Evolutionary conservation across 2,113 vertebrate genomes (phyloP).

Genomic region (Caranx ignobilis): DNA sequence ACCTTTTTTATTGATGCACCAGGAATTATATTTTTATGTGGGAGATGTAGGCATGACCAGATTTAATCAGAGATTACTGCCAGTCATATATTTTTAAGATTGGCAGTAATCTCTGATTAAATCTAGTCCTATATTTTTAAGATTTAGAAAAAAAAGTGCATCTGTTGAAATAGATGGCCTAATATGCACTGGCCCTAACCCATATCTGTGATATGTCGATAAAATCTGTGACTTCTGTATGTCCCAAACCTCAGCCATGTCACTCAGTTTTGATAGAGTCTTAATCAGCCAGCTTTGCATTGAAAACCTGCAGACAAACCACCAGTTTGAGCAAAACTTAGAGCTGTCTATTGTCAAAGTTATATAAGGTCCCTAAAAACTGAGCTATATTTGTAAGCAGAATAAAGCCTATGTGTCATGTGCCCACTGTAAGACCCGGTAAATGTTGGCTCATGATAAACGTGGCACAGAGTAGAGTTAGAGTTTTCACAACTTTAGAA

Average conservation of each 20-base stretch:
- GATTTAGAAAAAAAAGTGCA: too few relatives aligned
- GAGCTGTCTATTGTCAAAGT: not conserved
- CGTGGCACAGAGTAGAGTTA: conserved; percentile 1
- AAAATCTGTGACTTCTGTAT: too few relatives aligned
- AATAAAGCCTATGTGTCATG: not conserved
- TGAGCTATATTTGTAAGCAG: not conserved
- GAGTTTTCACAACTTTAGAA: conserved; percentile 20
- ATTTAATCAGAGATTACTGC: too few relatives aligned
- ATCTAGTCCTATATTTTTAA: too few relatives aligned
- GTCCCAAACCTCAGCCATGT: not conserved
- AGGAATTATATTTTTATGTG: too few relatives aligned
- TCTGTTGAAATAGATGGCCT: too few relatives aligned
- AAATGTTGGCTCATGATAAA: not conserved
- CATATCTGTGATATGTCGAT: too few relatives aligned
- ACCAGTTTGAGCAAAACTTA: not conserved
- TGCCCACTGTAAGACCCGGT: not conserved
- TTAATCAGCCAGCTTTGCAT: not conserved
- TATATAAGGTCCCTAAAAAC: not conserved
- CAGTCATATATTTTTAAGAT: too few relatives aligned
- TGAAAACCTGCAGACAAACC: not conserved
- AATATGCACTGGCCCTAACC: too few relatives aligned
- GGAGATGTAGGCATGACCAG: too few relatives aligned
- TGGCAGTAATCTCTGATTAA: too few relatives aligned
- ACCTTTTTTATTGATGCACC: too few relatives aligned
- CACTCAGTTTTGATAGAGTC: not conserved